phyloP scores from a whole-genome alignment of 2,888 invertebrate genomes.

The Drosophila algonquin region DNA sequence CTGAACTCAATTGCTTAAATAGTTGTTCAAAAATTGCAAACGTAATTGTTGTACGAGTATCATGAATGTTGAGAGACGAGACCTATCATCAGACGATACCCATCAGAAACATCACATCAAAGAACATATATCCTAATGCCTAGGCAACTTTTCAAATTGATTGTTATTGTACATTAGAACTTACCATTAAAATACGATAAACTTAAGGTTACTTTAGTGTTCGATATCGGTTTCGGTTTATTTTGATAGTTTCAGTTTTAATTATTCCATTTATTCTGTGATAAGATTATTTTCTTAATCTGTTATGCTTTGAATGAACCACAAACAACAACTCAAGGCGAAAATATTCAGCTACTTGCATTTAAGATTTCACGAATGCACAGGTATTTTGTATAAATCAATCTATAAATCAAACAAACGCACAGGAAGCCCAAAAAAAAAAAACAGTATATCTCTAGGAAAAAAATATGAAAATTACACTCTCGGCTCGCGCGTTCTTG shows the following conservation, averaged over 20 bases:
- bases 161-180: slow-evolving; percentile 52
- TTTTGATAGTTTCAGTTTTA: slow-evolving; percentile 16
- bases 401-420: background rate
- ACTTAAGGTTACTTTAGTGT: slow-evolving; percentile 69
- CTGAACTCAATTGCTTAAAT: slow-evolving; percentile 77
- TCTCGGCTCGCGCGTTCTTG: slow-evolving; percentile 56
- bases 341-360: slow-evolving; percentile 48
- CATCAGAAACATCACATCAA: slow-evolving; percentile 55
- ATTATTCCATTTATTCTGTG: slow-evolving; percentile 35
- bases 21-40: slow-evolving; percentile 80
- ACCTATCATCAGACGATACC: slow-evolving; percentile 68
- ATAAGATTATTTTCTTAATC: slow-evolving; percentile 26
- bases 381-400: background rate
- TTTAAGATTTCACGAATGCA: background rate
- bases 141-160: slow-evolving; percentile 73
- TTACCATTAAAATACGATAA: slow-evolving; percentile 67
- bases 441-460: background rate
- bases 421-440: background rate
- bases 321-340: slow-evolving; percentile 64
- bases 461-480: background rate
- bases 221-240: slow-evolving; percentile 31
- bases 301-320: slow-evolving; percentile 63
- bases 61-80: slow-evolving; percentile 39
- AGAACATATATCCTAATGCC: slow-evolving; percentile 38
- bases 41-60: slow-evolving; percentile 59